These are phyloP conservation scores for Rhinichthys osculus DNA, from an alignment of 2,797 vertebrate genomes.

Conservation along the genomic window DNA sequence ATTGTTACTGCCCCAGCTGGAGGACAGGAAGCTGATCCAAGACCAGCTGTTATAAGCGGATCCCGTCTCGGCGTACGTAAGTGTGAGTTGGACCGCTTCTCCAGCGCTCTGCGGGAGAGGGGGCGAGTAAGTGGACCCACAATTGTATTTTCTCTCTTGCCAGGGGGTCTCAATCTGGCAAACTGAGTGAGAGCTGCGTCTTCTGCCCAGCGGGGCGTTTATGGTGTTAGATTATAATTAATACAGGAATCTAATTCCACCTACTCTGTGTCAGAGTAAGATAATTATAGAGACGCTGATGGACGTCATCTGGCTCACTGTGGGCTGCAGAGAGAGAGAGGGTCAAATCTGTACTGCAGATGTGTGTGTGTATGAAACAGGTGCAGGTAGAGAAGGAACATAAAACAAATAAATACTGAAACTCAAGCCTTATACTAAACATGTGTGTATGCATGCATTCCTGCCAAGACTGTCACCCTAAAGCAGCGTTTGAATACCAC, in stretches of 20 bases:
- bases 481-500: not conserved
- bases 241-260: constrained; percentile 76
- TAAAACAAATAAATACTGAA: constrained; percentile 37
- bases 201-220: constrained; percentile 66
- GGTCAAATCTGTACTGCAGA: constrained; percentile 44
- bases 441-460: not conserved
- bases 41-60: constrained; percentile 52
- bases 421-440: not conserved
- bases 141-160: constrained; percentile 76
- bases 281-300: constrained; percentile 72
- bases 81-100: constrained; percentile 54
- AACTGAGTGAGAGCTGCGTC: constrained; percentile 67
- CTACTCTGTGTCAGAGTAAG: constrained; percentile 71
- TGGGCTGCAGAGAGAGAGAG: constrained; percentile 48
- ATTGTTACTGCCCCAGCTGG: constrained; percentile 30
- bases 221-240: constrained; percentile 77
- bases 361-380: constrained; percentile 22
- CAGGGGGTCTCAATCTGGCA: constrained; percentile 70
- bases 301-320: constrained; percentile 64
- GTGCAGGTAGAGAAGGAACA: constrained; percentile 44
- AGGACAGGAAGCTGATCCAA: constrained; percentile 43
- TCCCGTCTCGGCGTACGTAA: not conserved
- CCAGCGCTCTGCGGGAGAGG: constrained; percentile 69
- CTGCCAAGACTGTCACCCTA: not conserved
- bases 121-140: constrained; percentile 61